These are phyloP conservation scores for Micoletzkya japonica DNA, from an alignment of 2,888 invertebrate genomes.

Conservation along the genomic window DNA sequence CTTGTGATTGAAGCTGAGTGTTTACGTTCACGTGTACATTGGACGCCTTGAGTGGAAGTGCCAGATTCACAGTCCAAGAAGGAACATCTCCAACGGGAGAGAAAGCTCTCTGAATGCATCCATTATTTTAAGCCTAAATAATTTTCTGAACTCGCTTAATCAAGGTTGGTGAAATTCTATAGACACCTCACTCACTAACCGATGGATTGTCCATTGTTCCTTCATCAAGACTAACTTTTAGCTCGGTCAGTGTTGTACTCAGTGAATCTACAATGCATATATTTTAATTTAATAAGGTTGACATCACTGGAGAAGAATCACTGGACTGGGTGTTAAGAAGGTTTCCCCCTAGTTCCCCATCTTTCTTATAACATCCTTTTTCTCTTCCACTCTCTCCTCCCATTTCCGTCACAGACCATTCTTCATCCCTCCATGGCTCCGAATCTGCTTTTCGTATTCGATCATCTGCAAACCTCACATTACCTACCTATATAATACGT, in stretches of 20 bases:
- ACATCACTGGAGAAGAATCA: no score
- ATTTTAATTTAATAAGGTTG: not conserved
- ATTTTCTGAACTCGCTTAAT: no score
- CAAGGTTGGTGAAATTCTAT: no score
- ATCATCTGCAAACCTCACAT: slow-evolving; percentile 1
- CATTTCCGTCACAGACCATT: no score
- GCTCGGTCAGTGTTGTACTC: no score
- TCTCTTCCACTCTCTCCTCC: not conserved
- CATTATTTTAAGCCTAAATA: not conserved
- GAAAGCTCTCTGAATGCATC: not conserved
- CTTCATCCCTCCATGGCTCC: slow-evolving; percentile 2
- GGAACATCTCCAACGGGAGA: slow-evolving; percentile 12
- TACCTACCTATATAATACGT: not conserved
- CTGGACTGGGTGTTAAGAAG: no score
- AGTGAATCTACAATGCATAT: not conserved
- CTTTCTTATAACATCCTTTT: no score
- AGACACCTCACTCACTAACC: no score
- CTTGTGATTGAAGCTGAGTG: not conserved
- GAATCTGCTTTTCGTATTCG: slow-evolving; percentile 17
- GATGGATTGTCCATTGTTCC: slow-evolving; percentile 21
- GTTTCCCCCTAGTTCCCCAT: no score
- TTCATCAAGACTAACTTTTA: not conserved
- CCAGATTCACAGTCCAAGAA: not conserved
- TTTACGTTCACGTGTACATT: slow-evolving; percentile 14
- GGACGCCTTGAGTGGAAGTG: not conserved